phyloP scores from a whole-genome alignment of 1,140 invertebrate species.

The Danaus plexippus region DNA sequence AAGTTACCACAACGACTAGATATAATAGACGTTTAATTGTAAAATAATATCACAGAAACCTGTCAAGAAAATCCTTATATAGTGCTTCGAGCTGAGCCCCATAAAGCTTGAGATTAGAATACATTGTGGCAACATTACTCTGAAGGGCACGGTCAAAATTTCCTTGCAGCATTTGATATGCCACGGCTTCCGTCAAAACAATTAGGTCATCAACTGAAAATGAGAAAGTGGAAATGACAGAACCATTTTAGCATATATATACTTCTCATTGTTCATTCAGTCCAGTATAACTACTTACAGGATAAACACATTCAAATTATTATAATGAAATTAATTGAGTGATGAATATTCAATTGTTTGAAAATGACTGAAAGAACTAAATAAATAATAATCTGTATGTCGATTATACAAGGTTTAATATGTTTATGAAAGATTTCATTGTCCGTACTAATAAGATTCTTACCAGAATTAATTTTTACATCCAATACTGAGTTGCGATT shows the following conservation, averaged over 20 bases:
- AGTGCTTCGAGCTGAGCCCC: constrained; percentile 81
- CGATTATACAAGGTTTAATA: too few species aligned
- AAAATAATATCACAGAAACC: constrained; percentile 32
- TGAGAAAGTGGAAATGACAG: not conserved
- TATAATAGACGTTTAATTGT: not conserved
- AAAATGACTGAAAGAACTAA: not conserved
- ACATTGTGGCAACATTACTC: constrained; percentile 76
- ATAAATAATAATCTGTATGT: too few species aligned
- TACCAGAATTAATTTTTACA: constrained; percentile 70
- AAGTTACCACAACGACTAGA: not conserved
- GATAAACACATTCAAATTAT: too few species aligned
- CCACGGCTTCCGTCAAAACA: constrained; percentile 79
- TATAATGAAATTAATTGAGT: too few species aligned
- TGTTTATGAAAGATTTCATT: not conserved
- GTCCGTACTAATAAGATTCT: constrained; percentile 33
- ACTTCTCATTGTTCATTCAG: too few species aligned
- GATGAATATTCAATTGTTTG: too few species aligned
- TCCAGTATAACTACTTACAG: too few species aligned
- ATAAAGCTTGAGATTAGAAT: constrained; percentile 80
- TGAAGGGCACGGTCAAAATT: constrained; percentile 74
- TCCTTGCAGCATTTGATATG: constrained; percentile 75
- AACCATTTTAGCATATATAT: too few species aligned
- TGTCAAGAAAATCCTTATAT: constrained; percentile 80
- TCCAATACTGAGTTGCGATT: constrained; percentile 66
- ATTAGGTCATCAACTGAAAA: constrained; percentile 78